Base-by-base conservation (phyloP, 2,888 invertebrate species). In the Prenolepis imparis region DNA sequence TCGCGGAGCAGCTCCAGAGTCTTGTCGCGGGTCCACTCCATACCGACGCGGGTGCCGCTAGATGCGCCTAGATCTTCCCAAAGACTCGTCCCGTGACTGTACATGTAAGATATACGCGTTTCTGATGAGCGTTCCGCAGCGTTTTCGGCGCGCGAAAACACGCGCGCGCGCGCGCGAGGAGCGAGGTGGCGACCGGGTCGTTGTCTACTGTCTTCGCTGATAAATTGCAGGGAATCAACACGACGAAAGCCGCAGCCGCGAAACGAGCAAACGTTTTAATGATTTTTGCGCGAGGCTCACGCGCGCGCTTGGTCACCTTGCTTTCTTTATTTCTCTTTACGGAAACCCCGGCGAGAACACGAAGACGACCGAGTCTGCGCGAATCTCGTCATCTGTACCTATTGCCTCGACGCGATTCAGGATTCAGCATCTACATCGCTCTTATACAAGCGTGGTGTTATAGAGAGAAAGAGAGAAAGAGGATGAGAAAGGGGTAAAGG, bases 11-110 rank as follows among this genome's bases (percentile, higher is more conserved):
- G 78, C 81, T 91, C 90, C 41, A 93, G 87, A 41, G 93, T 93
- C 70, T 92, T 93, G 66, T 93, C 92, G 39, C 92, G 89, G 18
- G 92, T 93, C 92, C 92, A 93, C 68, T 93, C 92, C 92, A 93
- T 92, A 52, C 86, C 83, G 59, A 74, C 73, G 72, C 83, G 85
- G 82, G 90, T 84, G 28, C 75, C 86, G 80, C 78, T 90, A 64
- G 66, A 48, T n/a, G 48, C 84, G 39, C 75, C 87, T 72, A 84
- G 36, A 32, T 74, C 83, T 78, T 89, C 86, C 86, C 87, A 91
- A 32, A 86, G 81, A 0, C 28, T 28, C 28, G n/a, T 48, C 32
- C 87, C 87, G 68, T 85, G 81, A 28, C 78, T 87, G 75, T 83
- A 85, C 90, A 90, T 91, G 84, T 81, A 81, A 87, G 15, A 18